A percentile compares a stretch with the other conserved stretches of the same genome.
phyloP scores from a whole-genome alignment of 1,140 invertebrate species.

The Sitobion miscanthi region DNA sequence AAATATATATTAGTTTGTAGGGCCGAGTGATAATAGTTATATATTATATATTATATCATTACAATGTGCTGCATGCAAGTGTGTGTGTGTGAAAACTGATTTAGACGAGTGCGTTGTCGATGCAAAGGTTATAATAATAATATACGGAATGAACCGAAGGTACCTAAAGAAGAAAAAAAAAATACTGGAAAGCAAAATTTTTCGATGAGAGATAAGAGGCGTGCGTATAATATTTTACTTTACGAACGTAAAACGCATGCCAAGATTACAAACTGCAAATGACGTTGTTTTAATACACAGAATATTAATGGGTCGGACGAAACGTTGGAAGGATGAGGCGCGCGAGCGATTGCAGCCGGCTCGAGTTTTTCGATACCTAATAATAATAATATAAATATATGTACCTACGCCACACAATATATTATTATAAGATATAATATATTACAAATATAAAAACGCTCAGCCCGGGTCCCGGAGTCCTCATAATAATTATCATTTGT shows the following conservation, averaged over 20 bases:
- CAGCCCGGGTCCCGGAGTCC: neutral
- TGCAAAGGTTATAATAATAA: neutral
- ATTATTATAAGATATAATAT: neutral
- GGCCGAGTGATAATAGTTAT: neutral
- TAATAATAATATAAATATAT: neutral
- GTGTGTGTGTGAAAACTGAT: neutral
- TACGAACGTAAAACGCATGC: conserved; percentile 12
- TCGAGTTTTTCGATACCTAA: conserved; percentile 22
- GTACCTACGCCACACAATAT: neutral
- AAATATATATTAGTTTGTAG: neutral
- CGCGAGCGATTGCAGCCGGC: conserved; percentile 4
- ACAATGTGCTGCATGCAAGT: neutral
- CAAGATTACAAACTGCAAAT: conserved; percentile 20
- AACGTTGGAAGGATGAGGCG: neutral
- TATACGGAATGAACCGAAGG: neutral
- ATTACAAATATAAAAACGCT: neutral
- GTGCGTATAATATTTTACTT: neutral
- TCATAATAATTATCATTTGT: neutral
- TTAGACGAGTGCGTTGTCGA: neutral
- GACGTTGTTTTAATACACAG: neutral
- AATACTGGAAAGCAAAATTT: neutral
- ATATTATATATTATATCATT: neutral
- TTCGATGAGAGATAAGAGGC: neutral
- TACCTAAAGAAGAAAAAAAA: neutral
- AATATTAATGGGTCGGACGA: conserved; percentile 1